Evolutionary conservation across 2,113 vertebrate genomes (phyloP), one percentile per base, ranked within the genome.

Genomic region (Anolis sagrei): DNA sequence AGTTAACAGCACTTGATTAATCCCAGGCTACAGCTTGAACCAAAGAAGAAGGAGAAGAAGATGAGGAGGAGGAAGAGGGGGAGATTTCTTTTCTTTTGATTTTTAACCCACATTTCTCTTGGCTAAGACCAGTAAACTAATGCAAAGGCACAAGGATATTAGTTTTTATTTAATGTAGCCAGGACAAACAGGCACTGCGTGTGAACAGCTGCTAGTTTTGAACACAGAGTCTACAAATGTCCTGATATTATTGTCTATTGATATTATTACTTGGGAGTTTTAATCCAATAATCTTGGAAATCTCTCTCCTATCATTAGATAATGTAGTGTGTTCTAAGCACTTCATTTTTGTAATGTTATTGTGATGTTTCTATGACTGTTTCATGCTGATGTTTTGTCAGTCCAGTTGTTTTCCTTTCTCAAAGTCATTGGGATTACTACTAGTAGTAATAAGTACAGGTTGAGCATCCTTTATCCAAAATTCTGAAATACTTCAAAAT

Each of bases 1-100:
- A 89, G 89, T 92, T 91, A 90, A 89, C 92, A 54, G 89, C 87
- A 74, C 88, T 91, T 93, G 92, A 94, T 93, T 91, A 92, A 91
- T 92, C 92, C 90, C 94, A 93, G 91, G 87, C 85, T 90, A 78
- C 91, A 81, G 91, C 87, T 87, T 86, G 88, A 86, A 85, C 54
- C 68, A 82, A 5, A 44, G 39, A 44, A 44, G 89, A 79, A 92
- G 72, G 51, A 27, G 44, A 1, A 10, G 29, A 29, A 82, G 76
- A 81, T 44, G 68, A 51, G 82, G 84, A 74, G 16, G n/a, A 54
- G 62, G 29, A 39, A 18, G 64, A 14, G 32, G 64, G 19, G 27
- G n/a, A 87, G 66, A 7, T 86, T 91, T 70, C 72, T 87, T 76
- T 86, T 84, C 69, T 89, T 78, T 70, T 86, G 89, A 83, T 85